These are phyloP conservation scores for Enteromius afrohamiltoni DNA, from an alignment of 2,797 vertebrate genomes.

Conservation along the genomic window DNA sequence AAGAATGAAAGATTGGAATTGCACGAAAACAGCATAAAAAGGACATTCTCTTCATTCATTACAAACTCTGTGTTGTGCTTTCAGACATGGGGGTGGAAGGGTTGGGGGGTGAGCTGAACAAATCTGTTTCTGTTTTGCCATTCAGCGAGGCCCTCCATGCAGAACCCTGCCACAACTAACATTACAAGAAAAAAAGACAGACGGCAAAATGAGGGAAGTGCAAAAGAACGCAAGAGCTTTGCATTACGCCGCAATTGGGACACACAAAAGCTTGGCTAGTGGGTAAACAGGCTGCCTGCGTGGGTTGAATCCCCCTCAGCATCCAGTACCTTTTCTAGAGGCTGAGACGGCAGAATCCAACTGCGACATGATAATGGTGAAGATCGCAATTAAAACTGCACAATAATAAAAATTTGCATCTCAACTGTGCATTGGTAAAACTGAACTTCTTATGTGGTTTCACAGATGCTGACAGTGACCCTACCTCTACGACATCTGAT, in stretches of 20 bases:
- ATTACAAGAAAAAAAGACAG: conserved; percentile 31
- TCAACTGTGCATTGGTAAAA: conserved; percentile 3
- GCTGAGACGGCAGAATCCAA: conserved; percentile 1
- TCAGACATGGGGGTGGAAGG: conserved; percentile 61
- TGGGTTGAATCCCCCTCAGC: conserved; percentile 31
- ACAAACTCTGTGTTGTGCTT: conserved; percentile 58
- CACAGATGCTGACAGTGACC: conserved; percentile 6
- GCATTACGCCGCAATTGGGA: conserved; percentile 10
- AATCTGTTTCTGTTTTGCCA: conserved; percentile 76
- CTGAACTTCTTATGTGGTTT: not conserved
- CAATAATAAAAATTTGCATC: not conserved
- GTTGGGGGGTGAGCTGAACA: conserved; percentile 69
- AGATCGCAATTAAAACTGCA: not conserved
- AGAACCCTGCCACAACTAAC: conserved; percentile 64
- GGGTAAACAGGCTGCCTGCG: conserved; percentile 39
- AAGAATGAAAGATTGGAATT: conserved; percentile 15
- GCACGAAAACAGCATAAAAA: conserved; percentile 61
- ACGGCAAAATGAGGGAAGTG: conserved; percentile 33
- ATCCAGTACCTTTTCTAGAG: not conserved
- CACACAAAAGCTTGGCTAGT: conserved; percentile 37
- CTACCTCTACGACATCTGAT: conserved; percentile 35
- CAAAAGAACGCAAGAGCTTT: conserved; percentile 29
- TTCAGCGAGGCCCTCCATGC: conserved; percentile 72
- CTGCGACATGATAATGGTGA: conserved; percentile 1
- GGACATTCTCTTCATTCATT: conserved; percentile 62